phyloP scores from a whole-genome alignment of 2,113 vertebrate species.

The Cariama cristata region DNA sequence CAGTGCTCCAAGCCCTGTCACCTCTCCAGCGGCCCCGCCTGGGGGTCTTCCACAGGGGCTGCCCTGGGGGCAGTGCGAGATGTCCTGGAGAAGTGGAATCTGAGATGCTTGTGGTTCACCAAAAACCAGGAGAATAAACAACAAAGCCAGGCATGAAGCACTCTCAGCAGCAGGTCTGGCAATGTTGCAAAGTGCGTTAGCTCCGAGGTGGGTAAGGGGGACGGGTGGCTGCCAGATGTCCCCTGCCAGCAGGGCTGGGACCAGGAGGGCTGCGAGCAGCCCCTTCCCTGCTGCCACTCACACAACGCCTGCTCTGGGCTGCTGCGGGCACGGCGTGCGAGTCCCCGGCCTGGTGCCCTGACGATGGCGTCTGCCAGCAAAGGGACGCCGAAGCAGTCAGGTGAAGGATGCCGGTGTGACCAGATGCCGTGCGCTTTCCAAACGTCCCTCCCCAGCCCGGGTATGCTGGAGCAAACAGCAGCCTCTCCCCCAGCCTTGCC shows the following conservation, averaged over 20 bases:
- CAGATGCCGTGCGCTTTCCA: background rate
- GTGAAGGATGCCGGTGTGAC: no score
- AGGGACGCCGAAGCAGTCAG: background rate
- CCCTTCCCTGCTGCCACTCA: background rate
- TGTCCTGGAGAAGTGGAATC: fast-evolving
- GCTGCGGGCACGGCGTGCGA: fast-evolving
- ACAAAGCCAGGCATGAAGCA: background rate
- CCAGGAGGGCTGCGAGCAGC: background rate
- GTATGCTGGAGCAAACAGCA: fast-evolving
- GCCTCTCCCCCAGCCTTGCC: no score
- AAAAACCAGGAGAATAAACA: background rate
- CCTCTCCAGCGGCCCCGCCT: background rate
- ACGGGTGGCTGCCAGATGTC: background rate
- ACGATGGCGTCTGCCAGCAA: background rate
- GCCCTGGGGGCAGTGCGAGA: background rate
- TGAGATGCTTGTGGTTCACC: background rate
- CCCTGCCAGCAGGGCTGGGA: background rate
- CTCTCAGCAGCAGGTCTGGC: background rate
- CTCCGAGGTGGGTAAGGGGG: background rate
- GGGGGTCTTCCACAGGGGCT: background rate
- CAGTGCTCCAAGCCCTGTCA: fast-evolving
- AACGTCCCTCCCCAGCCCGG: background rate
- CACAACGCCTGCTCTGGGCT: fast-evolving
- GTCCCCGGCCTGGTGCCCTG: background rate
- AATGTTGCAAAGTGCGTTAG: background rate